These are phyloP conservation scores for Hypercompe scribonia DNA, from an alignment of 2,888 invertebrate genomes.

Conservation along the genomic window DNA sequence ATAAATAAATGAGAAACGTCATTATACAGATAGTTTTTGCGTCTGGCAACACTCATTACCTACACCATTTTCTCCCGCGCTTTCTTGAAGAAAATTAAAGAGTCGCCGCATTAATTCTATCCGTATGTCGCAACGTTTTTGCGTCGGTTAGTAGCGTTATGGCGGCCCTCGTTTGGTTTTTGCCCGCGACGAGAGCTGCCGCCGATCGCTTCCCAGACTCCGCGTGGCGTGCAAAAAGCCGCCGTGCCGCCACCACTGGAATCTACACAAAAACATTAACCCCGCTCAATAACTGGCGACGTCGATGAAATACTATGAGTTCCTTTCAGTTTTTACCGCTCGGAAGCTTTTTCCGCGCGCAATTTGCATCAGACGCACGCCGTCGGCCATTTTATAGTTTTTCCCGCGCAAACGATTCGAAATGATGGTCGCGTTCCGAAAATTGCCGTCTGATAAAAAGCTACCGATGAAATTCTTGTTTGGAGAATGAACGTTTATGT, in stretches of 20 bases:
- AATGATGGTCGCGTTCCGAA: constrained; percentile 76
- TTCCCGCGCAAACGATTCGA: constrained; percentile 70
- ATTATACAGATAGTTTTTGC: constrained; percentile 82
- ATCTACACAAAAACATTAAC: constrained; percentile 78
- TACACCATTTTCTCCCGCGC: constrained; percentile 84
- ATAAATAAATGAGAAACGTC: constrained; percentile 76
- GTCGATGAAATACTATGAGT: constrained; percentile 85
- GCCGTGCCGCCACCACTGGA: constrained; percentile 66
- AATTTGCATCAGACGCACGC: constrained; percentile 79
- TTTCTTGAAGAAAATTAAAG: constrained; percentile 86
- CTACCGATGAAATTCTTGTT: constrained; percentile 77
- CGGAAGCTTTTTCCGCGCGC: constrained; percentile 72
- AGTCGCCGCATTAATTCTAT: constrained; percentile 84
- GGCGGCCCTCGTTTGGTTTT: constrained; percentile 76
- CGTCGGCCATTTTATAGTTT: constrained; percentile 77
- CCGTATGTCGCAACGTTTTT: constrained; percentile 81
- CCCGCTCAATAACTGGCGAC: constrained; percentile 82
- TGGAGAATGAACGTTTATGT: constrained; percentile 74
- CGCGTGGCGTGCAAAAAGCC: constrained; percentile 63
- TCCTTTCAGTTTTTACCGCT: constrained; percentile 78
- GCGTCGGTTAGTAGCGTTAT: constrained; percentile 75
- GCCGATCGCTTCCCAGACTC: constrained; percentile 80
- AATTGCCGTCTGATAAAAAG: constrained; percentile 71
- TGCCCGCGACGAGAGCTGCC: constrained; percentile 62
- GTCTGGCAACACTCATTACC: constrained; percentile 80